A percentile compares a stretch with the other conserved stretches of the same genome.
phyloP scores from a whole-genome alignment of 2,113 vertebrate genomes.

The Vombatus ursinus region DNA sequence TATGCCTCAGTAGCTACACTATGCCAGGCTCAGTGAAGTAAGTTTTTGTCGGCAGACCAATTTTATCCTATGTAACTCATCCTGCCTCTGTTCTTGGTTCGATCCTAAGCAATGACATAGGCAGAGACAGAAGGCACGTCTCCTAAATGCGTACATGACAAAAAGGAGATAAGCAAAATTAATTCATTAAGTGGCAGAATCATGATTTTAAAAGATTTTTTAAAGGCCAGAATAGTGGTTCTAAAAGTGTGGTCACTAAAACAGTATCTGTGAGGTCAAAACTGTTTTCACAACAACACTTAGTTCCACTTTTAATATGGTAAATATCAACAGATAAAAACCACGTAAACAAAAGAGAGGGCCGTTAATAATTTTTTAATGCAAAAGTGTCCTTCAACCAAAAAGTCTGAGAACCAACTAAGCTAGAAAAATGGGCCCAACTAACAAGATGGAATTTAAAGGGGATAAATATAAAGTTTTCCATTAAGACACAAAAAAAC shows the following conservation, averaged over 20 bases:
- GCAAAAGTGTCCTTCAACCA: neutral
- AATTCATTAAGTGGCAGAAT: neutral
- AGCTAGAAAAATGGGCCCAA: neutral
- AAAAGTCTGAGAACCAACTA: neutral
- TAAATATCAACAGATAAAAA: neutral
- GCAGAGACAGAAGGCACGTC: neutral
- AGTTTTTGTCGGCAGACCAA: neutral
- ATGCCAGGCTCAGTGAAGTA: neutral
- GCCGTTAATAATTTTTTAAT: neutral
- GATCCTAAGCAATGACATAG: neutral
- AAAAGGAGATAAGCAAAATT: neutral
- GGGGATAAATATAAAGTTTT: neutral
- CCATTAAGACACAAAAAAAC: neutral
- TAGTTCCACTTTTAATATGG: neutral
- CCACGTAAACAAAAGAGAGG: neutral
- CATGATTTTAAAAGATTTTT: neutral
- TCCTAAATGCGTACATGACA: neutral
- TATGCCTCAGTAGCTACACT: neutral
- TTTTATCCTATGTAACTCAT: neutral
- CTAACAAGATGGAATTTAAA: neutral
- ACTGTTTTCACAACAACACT: neutral
- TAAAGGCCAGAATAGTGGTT: neutral
- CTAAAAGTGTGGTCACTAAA: neutral
- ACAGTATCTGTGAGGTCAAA: neutral
- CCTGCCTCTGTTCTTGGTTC: neutral